Percentiles rank a stretch among this genome's conserved stretches.
Evolutionary conservation across 2,888 invertebrate species (phyloP).

Genomic region (Fabriciana adippe): DNA sequence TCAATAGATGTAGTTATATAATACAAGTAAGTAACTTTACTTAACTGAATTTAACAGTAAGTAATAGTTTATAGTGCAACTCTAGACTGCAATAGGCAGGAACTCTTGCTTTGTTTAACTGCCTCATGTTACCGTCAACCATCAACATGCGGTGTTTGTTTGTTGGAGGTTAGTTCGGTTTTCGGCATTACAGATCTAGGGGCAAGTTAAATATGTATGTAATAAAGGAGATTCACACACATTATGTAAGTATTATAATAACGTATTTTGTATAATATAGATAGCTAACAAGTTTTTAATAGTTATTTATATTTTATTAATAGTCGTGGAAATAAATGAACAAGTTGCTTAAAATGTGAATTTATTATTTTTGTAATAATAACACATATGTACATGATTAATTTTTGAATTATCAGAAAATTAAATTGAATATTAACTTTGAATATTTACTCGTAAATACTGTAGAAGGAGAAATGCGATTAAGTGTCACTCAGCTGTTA

Average conservation of each 20-base stretch:
- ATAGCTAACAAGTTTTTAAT: too few relatives aligned
- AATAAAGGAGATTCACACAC: not conserved
- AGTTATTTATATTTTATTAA: too few relatives aligned
- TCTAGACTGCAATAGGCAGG: conserved; percentile 16
- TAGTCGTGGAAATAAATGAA: too few relatives aligned
- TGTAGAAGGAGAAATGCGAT: too few relatives aligned
- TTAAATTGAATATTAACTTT: too few relatives aligned
- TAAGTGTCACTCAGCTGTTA: too few relatives aligned
- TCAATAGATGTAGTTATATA: conserved; percentile 1
- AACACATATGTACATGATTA: too few relatives aligned
- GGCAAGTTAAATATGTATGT: not conserved
- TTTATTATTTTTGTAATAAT: too few relatives aligned
- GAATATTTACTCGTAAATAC: too few relatives aligned
- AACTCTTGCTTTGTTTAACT: conserved; percentile 23
- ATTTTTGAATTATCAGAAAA: too few relatives aligned
- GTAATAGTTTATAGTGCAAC: conserved; percentile 21
- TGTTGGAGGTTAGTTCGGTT: conserved; percentile 22
- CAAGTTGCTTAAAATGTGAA: too few relatives aligned
- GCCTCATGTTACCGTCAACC: conserved; percentile 28
- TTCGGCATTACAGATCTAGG: conserved; percentile 13
- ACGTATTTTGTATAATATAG: not conserved
- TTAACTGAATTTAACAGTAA: conserved; percentile 21
- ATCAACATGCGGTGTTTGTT: conserved; percentile 25
- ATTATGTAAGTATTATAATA: not conserved
- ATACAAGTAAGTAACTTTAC: conserved; percentile 9